These are phyloP conservation scores for Euwallacea fornicatus DNA, from an alignment of 1,140 invertebrate genomes.

Conservation along the genomic window DNA sequence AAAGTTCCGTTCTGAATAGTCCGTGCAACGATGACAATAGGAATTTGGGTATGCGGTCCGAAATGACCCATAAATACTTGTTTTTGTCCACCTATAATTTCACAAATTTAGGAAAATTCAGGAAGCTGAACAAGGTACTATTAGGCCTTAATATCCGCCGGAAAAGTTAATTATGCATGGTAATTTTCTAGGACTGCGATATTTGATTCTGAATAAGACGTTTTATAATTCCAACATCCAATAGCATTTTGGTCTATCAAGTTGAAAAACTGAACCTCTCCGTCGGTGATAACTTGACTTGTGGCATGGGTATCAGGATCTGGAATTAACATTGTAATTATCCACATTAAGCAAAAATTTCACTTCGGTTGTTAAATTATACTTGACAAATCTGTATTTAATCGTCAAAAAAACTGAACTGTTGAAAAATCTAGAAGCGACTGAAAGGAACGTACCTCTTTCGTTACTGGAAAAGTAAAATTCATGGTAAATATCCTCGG, in stretches of 20 bases:
- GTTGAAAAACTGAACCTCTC: conserved; percentile 74
- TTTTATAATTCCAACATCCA: conserved; percentile 75
- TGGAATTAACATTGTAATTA: conserved; percentile 13
- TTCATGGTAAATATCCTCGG: conserved; percentile 69
- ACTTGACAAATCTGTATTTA: conserved; percentile 3
- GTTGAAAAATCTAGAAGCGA: background rate
- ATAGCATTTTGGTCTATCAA: conserved; percentile 78
- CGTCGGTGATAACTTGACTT: conserved; percentile 69
- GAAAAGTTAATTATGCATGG: conserved; percentile 74
- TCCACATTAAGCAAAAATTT: background rate
- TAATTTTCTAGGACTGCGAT: conserved; percentile 73
- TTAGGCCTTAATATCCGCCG: conserved; percentile 68
- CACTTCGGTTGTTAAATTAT: background rate
- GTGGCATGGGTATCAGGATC: conserved; percentile 68
- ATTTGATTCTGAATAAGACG: conserved; percentile 66
- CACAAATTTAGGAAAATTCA: background rate
- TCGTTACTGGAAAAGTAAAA: conserved; percentile 66
- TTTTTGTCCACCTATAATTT: conserved; percentile 59
- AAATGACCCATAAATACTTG: conserved; percentile 73
- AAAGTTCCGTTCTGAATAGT: conserved; percentile 78
- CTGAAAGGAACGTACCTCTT: conserved; percentile 52
- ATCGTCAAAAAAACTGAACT: background rate
- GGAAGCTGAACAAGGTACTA: background rate
- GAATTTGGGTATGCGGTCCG: conserved; percentile 78
- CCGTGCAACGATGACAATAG: conserved; percentile 67